A percentile compares a stretch with the other conserved stretches of the same genome.
These are phyloP conservation scores for Gallinago paraguaiae DNA, from an alignment of 2,113 vertebrate species.

Conservation along the genomic window DNA sequence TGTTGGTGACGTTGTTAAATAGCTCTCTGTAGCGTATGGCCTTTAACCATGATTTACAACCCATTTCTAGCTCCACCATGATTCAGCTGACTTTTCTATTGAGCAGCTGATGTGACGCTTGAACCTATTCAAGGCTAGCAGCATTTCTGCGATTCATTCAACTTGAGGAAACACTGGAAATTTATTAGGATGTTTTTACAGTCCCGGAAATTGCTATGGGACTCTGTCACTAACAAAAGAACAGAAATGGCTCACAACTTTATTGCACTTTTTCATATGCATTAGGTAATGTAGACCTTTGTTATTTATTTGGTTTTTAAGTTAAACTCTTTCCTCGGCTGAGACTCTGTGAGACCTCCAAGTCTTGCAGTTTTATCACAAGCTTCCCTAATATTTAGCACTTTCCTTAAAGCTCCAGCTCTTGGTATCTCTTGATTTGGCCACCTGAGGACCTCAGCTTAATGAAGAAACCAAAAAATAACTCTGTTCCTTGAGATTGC, in stretches of 20 bases:
- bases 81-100: constrained; percentile 62
- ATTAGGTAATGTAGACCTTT: constrained; percentile 26
- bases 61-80: constrained; percentile 20
- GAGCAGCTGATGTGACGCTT: constrained; percentile 46
- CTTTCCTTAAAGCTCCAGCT: not conserved
- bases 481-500: not conserved
- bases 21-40: not conserved
- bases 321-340: not conserved
- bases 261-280: constrained; percentile 61
- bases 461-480: not conserved
- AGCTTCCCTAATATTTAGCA: not conserved
- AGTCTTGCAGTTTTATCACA: not conserved
- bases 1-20: constrained; percentile 34
- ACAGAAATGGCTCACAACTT: constrained; percentile 56
- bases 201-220: constrained; percentile 71
- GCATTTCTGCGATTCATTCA: constrained; percentile 72
- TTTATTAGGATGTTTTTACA: constrained; percentile 79
- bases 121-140: constrained; percentile 67
- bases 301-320: constrained; percentile 46
- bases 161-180: constrained; percentile 70
- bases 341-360: not conserved
- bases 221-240: constrained; percentile 73
- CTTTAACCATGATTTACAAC: constrained; percentile 42
- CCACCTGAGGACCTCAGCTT: not conserved
- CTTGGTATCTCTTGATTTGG: not conserved